phyloP scores from a whole-genome alignment of 1,140 invertebrate genomes.

The Neodiprion pinetum region DNA sequence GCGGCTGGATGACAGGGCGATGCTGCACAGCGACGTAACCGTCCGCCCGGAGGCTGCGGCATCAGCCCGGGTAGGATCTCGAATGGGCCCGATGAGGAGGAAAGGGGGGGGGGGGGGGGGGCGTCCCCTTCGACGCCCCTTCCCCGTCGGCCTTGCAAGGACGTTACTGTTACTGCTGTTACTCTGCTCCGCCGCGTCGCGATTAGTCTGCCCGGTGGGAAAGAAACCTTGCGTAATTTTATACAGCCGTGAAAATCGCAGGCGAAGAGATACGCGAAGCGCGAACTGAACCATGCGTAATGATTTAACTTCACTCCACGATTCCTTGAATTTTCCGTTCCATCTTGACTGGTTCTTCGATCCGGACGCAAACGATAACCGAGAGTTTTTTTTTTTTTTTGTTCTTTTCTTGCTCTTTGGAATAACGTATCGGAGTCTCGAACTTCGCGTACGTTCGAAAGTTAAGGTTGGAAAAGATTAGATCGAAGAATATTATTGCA shows the following conservation, averaged over 20 bases:
- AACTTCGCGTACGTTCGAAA: no score
- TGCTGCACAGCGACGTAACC: not conserved
- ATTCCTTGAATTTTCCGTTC: not conserved
- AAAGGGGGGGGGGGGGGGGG: not conserved
- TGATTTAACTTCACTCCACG: not conserved
- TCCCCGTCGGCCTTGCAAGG: slow-evolving; percentile 33
- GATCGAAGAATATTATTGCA: no score
- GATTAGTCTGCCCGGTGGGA: no score
- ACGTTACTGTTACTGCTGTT: slow-evolving; percentile 29
- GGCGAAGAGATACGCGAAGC: not conserved
- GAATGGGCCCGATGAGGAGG: not conserved
- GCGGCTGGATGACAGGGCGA: slow-evolving; percentile 1
- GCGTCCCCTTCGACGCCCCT: slow-evolving; percentile 26
- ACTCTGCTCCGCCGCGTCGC: not conserved
- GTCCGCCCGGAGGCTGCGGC: not conserved
- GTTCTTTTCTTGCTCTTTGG: not conserved
- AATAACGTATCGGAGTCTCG: not conserved
- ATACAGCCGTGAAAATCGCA: slow-evolving; percentile 10
- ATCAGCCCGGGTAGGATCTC: not conserved
- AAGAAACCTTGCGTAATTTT: slow-evolving; percentile 6
- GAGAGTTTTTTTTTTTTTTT: not conserved
- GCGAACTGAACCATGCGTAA: not conserved
- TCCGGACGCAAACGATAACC: not conserved
- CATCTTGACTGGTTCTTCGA: not conserved
- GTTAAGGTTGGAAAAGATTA: no score